Conservation (phyloP, 92 coral and sea anemone species). For the Palythoa caribaeorum region DNA sequence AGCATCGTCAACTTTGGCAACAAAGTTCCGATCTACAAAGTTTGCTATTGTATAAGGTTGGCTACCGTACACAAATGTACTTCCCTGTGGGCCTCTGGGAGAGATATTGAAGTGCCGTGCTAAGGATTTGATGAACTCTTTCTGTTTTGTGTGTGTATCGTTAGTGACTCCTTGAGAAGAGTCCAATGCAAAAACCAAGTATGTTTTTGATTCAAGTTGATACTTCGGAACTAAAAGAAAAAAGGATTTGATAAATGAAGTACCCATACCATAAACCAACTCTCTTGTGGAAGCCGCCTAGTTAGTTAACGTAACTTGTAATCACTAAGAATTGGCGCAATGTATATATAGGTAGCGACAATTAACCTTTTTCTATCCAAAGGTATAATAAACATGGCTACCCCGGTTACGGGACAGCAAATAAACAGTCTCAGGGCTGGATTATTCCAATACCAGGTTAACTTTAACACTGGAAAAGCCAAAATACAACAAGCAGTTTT, state of each 20-base stretch:
- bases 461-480: too few species aligned
- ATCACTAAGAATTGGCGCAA: too few species aligned
- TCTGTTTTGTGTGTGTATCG: conserved; percentile 17
- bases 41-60: conserved; percentile 43
- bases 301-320: too few species aligned
- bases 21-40: conserved; percentile 7
- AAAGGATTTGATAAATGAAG: not conserved
- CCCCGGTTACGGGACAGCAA: too few species aligned
- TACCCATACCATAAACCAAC: not conserved
- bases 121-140: conserved; percentile 50
- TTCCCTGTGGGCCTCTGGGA: conserved; percentile 45
- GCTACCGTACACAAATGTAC: conserved; percentile 44
- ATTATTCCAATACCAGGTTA: too few species aligned
- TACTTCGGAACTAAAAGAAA: not conserved
- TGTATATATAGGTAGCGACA: too few species aligned
- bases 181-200: conserved; percentile 51
- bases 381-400: too few species aligned
- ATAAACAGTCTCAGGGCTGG: too few species aligned
- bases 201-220: not conserved
- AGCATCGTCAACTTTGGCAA: conserved; percentile 19
- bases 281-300: too few species aligned
- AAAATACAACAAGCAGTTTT: too few species aligned
- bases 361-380: too few species aligned
- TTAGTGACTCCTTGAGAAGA: conserved; percentile 53
- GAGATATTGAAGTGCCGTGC: conserved; percentile 46